A percentile compares a stretch with the other conserved stretches of the same genome.
These are phyloP conservation scores for Thunnus maccoyii DNA, from an alignment of 2,113 vertebrate species.

Conservation along the genomic window DNA sequence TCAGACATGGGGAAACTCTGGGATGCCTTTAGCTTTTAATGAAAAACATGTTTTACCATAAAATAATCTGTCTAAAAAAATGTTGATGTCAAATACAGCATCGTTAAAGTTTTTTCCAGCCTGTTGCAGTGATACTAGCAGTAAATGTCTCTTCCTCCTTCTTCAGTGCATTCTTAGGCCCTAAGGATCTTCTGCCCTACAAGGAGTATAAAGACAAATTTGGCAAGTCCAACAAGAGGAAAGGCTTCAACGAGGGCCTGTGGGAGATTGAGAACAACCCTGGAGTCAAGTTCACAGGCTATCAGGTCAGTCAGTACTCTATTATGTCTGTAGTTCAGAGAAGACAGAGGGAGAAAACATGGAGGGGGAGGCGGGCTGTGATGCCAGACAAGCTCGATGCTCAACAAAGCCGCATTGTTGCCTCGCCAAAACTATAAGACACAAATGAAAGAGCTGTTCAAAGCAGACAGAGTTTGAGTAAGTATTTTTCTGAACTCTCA, in stretches of 20 bases:
- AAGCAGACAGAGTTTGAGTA: not conserved
- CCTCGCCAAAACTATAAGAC: conserved; percentile 8
- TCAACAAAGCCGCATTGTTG: conserved; percentile 28
- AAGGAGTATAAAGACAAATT: conserved; percentile 99
- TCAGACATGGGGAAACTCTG: no score
- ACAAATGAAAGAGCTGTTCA: conserved; percentile 7
- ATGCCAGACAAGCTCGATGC: conserved; percentile 1
- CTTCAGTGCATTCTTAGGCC: conserved; percentile 93
- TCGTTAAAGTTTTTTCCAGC: not conserved
- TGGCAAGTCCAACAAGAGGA: conserved; percentile 98
- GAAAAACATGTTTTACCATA: no score
- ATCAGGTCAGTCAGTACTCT: conserved; percentile 86
- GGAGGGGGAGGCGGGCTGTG: not conserved
- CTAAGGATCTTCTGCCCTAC: conserved; percentile 97
- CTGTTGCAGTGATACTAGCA: not conserved
- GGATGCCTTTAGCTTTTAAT: no score
- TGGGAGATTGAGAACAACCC: conserved; percentile 99
- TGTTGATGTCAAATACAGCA: no score
- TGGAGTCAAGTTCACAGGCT: conserved; percentile 97
- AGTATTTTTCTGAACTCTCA: not conserved
- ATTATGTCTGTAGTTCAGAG: not conserved
- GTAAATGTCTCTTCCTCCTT: not conserved
- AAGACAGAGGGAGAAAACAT: conserved; percentile 3
- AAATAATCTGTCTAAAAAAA: no score
- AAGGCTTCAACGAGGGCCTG: conserved; percentile 98